Evolutionary conservation across 2,113 vertebrate genomes (phyloP), one percentile per base, ranked within the genome.

Genomic region (Hydropotes inermis): DNA sequence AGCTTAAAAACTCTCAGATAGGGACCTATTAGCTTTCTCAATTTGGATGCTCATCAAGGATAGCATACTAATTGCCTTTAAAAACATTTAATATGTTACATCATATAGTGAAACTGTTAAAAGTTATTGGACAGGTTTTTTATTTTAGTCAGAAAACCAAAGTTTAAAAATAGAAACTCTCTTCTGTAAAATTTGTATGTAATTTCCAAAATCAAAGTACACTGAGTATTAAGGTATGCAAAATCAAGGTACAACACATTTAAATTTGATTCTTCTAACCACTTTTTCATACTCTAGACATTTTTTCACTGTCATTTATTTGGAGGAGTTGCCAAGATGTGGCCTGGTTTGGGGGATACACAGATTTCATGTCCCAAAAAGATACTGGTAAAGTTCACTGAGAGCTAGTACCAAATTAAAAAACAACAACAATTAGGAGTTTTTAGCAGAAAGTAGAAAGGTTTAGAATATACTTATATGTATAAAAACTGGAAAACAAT

Each of bases 171-270:
- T 27, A 78, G 33, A 36, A 84, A 87, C 15, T 50, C 27, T 92
- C 23, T 7, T 47, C 21, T 61, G 5, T 36, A 94, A 52, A 95
- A 60, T 92, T 74, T 91, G 28, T 23, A 83, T 90, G 5, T 45
- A 92, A 79, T 83, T 83, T 94, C n/a, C 43, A 89, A 97, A 97
- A 84, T 87, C 25, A 94, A 90, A 14, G 25, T 82, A 91, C 7
- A 27, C 2, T 76, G 3, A 1, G 83, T 70, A 91, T 36, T 90
- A 96, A 94, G 52, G 81, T 55, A 84, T 54, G 54, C 4, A 55
- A 36, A 84, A 55, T 27, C 23, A 84, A 55, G 52, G 81, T 55
- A 92, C 9, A 94, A 3, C 14, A 93, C 25, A 89, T 84, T 87
- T 84, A 11, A 83, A 90, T 90, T 88, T 90, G 11, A 85, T 85